A percentile compares a stretch with the other conserved stretches of the same genome.
phyloP scores from a whole-genome alignment of 2,113 vertebrate genomes.

The Mustela lutreola region DNA sequence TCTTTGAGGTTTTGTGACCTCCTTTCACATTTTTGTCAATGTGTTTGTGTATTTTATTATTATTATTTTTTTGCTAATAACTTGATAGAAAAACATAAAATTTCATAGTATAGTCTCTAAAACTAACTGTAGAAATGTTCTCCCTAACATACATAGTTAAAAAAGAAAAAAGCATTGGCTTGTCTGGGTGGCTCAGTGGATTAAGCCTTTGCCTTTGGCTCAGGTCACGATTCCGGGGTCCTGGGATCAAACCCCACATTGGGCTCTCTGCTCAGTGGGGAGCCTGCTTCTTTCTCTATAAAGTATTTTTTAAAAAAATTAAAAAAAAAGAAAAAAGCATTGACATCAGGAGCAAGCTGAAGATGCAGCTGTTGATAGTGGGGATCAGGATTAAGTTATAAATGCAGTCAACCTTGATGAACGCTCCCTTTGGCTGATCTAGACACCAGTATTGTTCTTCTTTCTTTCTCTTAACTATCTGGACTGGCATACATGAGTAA shows the following conservation, averaged over 20 bases:
- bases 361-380: not conserved
- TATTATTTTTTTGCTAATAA: slow-evolving; percentile 4
- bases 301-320: not conserved
- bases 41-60: not conserved
- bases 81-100: slow-evolving; percentile 4
- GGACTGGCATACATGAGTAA: not conserved
- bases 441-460: not conserved
- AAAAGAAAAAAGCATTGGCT: not conserved
- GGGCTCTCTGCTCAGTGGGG: too few relatives aligned
- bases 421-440: too few relatives aligned
- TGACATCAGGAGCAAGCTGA: not conserved
- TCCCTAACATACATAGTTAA: not conserved
- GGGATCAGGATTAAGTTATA: not conserved
- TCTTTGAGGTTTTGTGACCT: not conserved
- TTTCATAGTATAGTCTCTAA: slow-evolving; percentile 7
- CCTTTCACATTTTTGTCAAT: not conserved
- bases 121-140: not conserved
- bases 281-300: too few relatives aligned
- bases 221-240: too few relatives aligned
- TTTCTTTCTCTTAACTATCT: not conserved
- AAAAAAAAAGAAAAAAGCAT: not conserved
- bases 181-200: too few relatives aligned
- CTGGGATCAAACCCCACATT: too few relatives aligned
- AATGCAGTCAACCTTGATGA: not conserved
- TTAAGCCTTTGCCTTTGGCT: too few relatives aligned